Evolutionary conservation across 2,888 invertebrate species (phyloP).

Genomic region (Tenthredo scrophulariae): DNA sequence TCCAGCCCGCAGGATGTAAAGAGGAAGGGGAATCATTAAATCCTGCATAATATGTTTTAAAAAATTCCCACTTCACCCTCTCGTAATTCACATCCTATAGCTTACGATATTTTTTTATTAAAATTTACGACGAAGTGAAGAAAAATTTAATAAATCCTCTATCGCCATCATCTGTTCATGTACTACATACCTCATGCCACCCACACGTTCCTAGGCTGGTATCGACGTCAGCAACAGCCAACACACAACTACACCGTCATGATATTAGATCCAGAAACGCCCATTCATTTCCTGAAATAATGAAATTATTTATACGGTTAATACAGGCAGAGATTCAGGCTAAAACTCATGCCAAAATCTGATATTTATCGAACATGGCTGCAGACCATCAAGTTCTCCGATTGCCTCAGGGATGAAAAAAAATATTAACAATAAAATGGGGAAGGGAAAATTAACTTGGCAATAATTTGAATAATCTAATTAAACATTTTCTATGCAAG

Average conservation of each 20-base stretch:
- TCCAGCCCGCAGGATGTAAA: background rate
- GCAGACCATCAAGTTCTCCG: background rate
- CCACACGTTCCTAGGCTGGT: background rate
- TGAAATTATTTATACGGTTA: background rate
- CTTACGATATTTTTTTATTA: background rate
- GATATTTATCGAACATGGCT: background rate
- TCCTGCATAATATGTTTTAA: background rate
- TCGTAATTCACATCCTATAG: background rate
- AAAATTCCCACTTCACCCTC: background rate
- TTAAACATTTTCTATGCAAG: background rate
- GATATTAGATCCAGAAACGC: background rate
- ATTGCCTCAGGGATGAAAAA: background rate
- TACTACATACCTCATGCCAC: background rate
- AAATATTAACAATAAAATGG: background rate
- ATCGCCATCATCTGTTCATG: conserved; percentile 4
- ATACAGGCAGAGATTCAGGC: background rate
- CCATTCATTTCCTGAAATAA: background rate
- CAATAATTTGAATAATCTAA: background rate
- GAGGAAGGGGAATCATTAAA: background rate
- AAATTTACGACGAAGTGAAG: background rate
- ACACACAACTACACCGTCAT: background rate
- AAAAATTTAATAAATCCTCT: background rate
- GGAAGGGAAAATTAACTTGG: background rate
- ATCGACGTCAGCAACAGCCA: background rate
- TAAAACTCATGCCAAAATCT: background rate